Conservation (phyloP, 1,140 invertebrate genomes). For the Halictus rubicundus region DNA sequence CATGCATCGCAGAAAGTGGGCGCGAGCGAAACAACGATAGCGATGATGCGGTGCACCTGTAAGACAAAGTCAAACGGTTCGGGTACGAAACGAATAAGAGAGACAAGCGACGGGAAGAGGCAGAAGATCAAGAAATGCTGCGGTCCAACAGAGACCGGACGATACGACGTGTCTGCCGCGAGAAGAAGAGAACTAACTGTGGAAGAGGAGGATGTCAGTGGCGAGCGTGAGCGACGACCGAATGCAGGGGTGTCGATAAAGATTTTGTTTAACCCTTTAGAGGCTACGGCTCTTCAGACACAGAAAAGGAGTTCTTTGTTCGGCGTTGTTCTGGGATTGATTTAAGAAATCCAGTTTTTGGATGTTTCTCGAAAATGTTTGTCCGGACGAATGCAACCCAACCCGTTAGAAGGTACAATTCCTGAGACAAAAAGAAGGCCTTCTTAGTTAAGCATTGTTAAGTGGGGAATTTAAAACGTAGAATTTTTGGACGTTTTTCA, state of each 20-base stretch:
- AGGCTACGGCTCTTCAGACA: neutral
- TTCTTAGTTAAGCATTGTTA: too few relatives aligned
- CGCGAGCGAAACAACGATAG: constrained; percentile 37
- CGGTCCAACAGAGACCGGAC: constrained; percentile 43
- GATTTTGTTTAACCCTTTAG: constrained; percentile 54
- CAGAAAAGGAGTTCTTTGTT: too few relatives aligned
- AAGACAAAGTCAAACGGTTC: constrained; percentile 41
- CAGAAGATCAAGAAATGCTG: constrained; percentile 65
- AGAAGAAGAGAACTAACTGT: constrained; percentile 21
- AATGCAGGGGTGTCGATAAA: constrained; percentile 64
- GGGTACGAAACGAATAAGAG: constrained; percentile 37
- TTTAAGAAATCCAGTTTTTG: too few relatives aligned
- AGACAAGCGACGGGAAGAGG: constrained; percentile 49
- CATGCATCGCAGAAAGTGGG: constrained; percentile 16
- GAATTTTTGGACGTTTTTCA: too few relatives aligned
- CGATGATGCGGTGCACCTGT: constrained; percentile 57
- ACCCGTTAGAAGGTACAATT: too few relatives aligned
- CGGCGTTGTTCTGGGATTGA: too few relatives aligned
- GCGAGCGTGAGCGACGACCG: constrained; percentile 23
- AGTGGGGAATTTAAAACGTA: too few relatives aligned
- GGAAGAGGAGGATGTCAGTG: constrained; percentile 19
- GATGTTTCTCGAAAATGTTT: too few relatives aligned
- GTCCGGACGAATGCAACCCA: too few relatives aligned
- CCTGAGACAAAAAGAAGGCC: too few relatives aligned
- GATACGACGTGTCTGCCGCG: constrained; percentile 47